A percentile compares a stretch with the other conserved stretches of the same genome.
Evolutionary conservation across 2,888 invertebrate species (phyloP).

Genomic region (Melieria omissa): DNA sequence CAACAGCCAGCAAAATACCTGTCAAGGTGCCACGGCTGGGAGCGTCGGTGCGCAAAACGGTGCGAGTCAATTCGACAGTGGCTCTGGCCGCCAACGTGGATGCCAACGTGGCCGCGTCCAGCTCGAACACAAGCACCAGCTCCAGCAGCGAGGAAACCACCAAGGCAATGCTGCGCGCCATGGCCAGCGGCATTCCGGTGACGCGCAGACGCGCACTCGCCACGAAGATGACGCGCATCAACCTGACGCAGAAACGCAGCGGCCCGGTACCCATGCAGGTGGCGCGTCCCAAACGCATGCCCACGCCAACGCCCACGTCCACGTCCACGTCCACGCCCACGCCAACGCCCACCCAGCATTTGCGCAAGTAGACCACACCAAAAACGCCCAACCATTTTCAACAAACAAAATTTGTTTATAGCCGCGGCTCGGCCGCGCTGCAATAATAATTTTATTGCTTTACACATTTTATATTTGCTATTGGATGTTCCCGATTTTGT

Average conservation of each 20-base stretch:
- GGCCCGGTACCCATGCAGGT: constrained; percentile 21
- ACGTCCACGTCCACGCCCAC: no score
- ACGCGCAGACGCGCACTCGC: constrained; percentile 19
- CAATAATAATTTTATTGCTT: no score
- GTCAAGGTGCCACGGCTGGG: not conserved
- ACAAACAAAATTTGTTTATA: no score
- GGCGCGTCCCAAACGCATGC: constrained; percentile 20
- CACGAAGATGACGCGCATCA: constrained; percentile 29
- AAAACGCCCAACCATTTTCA: no score
- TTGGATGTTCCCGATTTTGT: no score
- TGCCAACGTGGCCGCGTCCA: constrained; percentile 9
- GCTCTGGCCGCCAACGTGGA: constrained; percentile 15
- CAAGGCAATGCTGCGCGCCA: constrained; percentile 12
- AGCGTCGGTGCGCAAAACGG: not conserved
- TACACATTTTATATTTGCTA: no score
- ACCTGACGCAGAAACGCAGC: constrained; percentile 15
- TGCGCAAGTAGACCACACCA: no score
- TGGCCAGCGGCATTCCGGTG: not conserved
- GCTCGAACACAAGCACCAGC: constrained; percentile 24
- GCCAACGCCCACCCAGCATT: no score
- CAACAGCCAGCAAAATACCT: not conserved
- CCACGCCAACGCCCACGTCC: not conserved
- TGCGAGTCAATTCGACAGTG: not conserved
- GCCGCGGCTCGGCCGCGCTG: no score
- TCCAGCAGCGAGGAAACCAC: constrained; percentile 27